Evolutionary conservation across 2,888 invertebrate species (phyloP).

Genomic region (Steinernema hermaphroditum): DNA sequence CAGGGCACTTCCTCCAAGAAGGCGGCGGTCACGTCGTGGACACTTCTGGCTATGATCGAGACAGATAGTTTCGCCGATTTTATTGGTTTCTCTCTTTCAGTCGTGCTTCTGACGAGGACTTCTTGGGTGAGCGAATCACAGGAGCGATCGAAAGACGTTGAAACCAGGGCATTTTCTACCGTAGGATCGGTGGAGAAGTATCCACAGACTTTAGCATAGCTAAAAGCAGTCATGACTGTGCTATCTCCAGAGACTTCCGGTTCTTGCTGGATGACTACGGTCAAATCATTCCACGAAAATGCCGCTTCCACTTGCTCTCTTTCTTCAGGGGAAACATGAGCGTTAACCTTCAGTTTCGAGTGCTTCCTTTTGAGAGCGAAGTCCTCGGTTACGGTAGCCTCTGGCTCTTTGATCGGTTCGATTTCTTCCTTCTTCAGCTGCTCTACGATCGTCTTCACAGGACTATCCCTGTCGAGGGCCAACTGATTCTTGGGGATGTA

Average conservation of each 20-base stretch:
- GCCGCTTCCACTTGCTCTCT: conserved; percentile 40
- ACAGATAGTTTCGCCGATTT: conserved; percentile 53
- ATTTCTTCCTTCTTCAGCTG: conserved; percentile 34
- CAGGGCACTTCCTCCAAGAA: conserved; percentile 63
- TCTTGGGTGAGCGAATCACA: conserved; percentile 21
- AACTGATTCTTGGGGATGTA: conserved; percentile 24
- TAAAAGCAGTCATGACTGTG: not conserved
- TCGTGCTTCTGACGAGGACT: conserved; percentile 14
- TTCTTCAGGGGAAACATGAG: conserved; percentile 40
- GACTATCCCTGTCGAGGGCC: conserved; percentile 34
- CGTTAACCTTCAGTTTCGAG: conserved; percentile 40
- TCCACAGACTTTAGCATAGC: not conserved
- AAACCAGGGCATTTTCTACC: conserved; percentile 2
- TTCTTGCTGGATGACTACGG: conserved; percentile 52
- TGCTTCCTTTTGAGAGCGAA: conserved; percentile 37
- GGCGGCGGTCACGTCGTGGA: conserved; percentile 58
- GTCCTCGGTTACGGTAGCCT: conserved; percentile 31
- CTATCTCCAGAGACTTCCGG: conserved; percentile 40
- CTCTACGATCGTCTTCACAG: conserved; percentile 14
- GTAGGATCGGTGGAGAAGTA: not conserved
- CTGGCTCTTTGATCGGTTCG: not conserved
- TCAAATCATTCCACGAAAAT: conserved; percentile 46
- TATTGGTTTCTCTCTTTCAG: not conserved
- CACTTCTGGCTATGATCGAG: conserved; percentile 59
- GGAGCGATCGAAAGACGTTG: conserved; percentile 22